phyloP scores from a whole-genome alignment of 2,797 vertebrate genomes.

The Peromyscus eremicus region DNA sequence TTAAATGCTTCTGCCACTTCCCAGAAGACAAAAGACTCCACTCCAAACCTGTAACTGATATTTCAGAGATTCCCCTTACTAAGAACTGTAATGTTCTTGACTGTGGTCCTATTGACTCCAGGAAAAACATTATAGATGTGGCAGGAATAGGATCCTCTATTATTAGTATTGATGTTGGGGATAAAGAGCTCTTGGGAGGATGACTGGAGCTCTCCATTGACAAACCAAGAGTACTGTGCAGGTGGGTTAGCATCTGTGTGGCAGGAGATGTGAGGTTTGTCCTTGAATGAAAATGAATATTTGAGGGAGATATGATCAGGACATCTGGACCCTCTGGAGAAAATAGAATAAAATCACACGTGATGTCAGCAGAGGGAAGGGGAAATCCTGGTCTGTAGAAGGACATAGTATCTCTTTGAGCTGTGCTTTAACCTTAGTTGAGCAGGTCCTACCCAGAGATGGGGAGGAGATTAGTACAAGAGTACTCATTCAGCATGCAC shows the following conservation, averaged over 20 bases:
- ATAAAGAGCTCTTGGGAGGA: conserved; percentile 1
- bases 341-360: conserved; percentile 59
- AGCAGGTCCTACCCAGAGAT: background rate
- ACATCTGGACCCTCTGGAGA: conserved; percentile 75
- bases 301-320: conserved; percentile 53
- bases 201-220: accelerated
- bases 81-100: conserved; percentile 21
- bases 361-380: background rate
- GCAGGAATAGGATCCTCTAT: conserved; percentile 72
- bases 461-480: background rate
- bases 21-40: background rate
- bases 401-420: background rate
- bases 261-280: conserved; percentile 69
- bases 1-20: background rate
- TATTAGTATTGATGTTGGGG: background rate
- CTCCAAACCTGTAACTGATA: background rate
- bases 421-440: background rate
- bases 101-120: background rate
- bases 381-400: background rate
- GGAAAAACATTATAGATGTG: conserved; percentile 9
- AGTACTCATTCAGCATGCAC: background rate
- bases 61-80: conserved; percentile 65
- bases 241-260: conserved; percentile 59
- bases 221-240: conserved; percentile 60
- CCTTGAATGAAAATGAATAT: accelerated